Evolutionary conservation across 2,797 vertebrate species (phyloP).

Genomic region (Thamnophis elegans): DNA sequence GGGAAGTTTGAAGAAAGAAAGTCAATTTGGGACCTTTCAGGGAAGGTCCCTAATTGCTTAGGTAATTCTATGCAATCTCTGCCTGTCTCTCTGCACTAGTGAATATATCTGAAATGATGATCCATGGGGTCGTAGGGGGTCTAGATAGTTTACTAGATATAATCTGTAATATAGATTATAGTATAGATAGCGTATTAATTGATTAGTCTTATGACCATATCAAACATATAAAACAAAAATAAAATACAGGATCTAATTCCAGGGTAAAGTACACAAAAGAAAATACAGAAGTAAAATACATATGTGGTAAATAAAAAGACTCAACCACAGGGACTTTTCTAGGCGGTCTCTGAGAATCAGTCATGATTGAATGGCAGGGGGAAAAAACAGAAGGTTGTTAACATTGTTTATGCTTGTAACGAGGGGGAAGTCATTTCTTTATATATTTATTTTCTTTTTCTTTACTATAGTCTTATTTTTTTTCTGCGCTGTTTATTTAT

Average conservation of each 20-base stretch:
- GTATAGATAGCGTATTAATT: not conserved
- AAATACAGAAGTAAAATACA: no score
- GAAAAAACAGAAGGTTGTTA: not conserved
- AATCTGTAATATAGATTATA: not conserved
- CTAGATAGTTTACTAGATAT: no score
- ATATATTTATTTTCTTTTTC: not conserved
- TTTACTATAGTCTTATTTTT: not conserved
- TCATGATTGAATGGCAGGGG: not conserved
- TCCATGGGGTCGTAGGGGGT: not conserved
- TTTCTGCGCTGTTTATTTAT: not conserved
- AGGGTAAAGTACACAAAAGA: no score
- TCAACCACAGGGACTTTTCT: no score
- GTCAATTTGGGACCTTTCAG: not conserved
- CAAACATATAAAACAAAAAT: not conserved
- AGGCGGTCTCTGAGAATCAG: not conserved
- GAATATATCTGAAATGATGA: not conserved
- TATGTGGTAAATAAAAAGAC: no score
- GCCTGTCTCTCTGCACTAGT: not conserved
- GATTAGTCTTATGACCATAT: not conserved
- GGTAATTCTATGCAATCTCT: not conserved
- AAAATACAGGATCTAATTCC: not conserved
- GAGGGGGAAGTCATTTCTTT: not conserved
- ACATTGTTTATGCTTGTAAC: not conserved
- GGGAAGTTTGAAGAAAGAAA: not conserved
- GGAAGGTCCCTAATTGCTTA: not conserved